Evolutionary conservation across 2,888 invertebrate species (phyloP), one percentile per base, ranked within the genome.

Genomic region (Petrophora chlorosata): DNA sequence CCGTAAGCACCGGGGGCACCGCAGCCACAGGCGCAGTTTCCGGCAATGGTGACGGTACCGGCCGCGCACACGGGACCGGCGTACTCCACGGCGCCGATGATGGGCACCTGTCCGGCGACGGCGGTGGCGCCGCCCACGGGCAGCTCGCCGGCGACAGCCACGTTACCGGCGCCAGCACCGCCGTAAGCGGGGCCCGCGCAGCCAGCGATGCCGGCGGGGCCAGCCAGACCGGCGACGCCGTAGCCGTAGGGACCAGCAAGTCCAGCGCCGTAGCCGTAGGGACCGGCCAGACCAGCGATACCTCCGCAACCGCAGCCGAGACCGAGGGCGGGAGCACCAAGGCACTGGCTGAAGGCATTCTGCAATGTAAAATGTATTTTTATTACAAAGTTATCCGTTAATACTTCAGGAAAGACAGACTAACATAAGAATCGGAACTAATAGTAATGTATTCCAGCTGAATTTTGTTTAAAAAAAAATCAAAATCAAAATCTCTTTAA

Each of bases 41-140:
- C n/a, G n/a, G n/a, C n/a, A n/a, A n/a, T n/a, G n/a, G n/a, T n/a
- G n/a, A n/a, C n/a, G n/a, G n/a, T n/a, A n/a, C n/a, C n/a, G n/a
- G n/a, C n/a, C n/a, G n/a, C n/a, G n/a, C n/a, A n/a, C n/a, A n/a
- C n/a, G n/a, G n/a, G n/a, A n/a, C n/a, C n/a, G n/a, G n/a, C n/a
- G n/a, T n/a, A n/a, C n/a, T n/a, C n/a, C n/a, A n/a, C n/a, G n/a
- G n/a, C n/a, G n/a, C n/a, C n/a, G n/a, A n/a, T n/a, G n/a, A n/a
- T n/a, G n/a, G n/a, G n/a, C n/a, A n/a, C n/a, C n/a, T n/a, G n/a
- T n/a, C n/a, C n/a, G n/a, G n/a, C n/a, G n/a, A n/a, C n/a, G n/a
- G n/a, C 55, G 16, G 71, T 67, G 30, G 63, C 57, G 32, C 38
- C 36, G 5, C 44, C 36, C 3, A 33, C 22, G 38, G 32, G 33